These are phyloP conservation scores for Drosophila ambigua DNA, from an alignment of 1,140 invertebrate species.

Conservation along the genomic window DNA sequence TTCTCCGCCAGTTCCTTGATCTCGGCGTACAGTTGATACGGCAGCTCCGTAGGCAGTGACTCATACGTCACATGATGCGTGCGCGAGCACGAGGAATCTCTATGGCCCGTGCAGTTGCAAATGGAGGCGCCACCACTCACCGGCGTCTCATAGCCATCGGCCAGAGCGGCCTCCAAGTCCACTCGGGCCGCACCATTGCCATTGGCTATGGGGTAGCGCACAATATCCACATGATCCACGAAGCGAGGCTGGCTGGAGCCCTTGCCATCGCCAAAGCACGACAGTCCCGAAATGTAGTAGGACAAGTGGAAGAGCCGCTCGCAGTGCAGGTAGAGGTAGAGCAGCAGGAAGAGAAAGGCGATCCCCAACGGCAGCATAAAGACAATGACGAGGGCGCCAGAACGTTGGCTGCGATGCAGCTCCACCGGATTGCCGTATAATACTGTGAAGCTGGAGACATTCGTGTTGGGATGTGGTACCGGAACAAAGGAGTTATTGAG, in stretches of 20 bases:
- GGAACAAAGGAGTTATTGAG: constrained; percentile 23
- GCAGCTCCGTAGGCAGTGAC: constrained; percentile 53
- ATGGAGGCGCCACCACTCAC: constrained; percentile 63
- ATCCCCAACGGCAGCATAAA: constrained; percentile 79
- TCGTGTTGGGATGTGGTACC: constrained; percentile 30
- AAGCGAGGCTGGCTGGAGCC: constrained; percentile 31
- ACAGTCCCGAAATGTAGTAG: constrained; percentile 56
- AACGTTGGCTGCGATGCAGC: constrained; percentile 65
- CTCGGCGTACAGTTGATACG: constrained; percentile 73
- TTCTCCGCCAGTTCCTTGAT: constrained; percentile 56
- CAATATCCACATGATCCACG: constrained; percentile 77
- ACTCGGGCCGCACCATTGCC: constrained; percentile 21
- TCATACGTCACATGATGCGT: constrained; percentile 76
- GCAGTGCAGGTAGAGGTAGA: constrained; percentile 78
- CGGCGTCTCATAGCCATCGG: constrained; percentile 76
- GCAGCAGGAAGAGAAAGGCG: constrained; percentile 67
- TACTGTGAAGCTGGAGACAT: constrained; percentile 70
- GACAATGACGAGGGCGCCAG: constrained; percentile 71
- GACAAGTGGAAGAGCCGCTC: constrained; percentile 78
- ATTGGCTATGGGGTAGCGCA: constrained; percentile 66
- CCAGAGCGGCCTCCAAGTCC: constrained; percentile 32
- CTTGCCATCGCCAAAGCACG: constrained; percentile 59
- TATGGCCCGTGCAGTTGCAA: constrained; percentile 63
- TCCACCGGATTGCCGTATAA: constrained; percentile 71
- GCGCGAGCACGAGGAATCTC: constrained; percentile 55